Evolutionary conservation across 1,140 invertebrate species (phyloP).

Genomic region (Asbolus verrucosus): DNA sequence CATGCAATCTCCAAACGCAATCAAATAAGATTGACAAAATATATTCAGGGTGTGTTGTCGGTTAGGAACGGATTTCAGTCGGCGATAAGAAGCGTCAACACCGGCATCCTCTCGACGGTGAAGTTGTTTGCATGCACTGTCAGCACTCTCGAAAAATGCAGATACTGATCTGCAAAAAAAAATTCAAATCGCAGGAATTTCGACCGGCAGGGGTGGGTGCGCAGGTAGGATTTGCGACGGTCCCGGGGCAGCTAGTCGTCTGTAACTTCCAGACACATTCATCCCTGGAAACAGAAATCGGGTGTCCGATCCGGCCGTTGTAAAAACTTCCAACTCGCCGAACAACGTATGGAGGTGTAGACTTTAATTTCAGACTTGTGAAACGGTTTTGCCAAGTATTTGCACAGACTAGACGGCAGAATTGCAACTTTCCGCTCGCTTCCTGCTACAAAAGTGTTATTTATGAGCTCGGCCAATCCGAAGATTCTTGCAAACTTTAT

Average conservation of each 20-base stretch:
- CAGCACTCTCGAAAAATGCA: slow-evolving; percentile 16
- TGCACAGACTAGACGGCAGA: background rate
- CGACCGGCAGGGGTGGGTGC: no score
- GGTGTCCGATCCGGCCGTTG: slow-evolving; percentile 33
- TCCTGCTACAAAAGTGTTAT: background rate
- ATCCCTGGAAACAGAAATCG: slow-evolving; percentile 12
- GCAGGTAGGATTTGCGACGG: no score
- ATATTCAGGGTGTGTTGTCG: slow-evolving; percentile 4
- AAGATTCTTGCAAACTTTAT: background rate
- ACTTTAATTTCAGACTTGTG: slow-evolving; percentile 43
- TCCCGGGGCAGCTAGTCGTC: background rate
- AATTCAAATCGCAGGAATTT: no score
- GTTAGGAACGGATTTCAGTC: slow-evolving; percentile 12
- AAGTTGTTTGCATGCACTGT: slow-evolving; percentile 40
- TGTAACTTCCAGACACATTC: slow-evolving; percentile 44
- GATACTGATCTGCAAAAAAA: slow-evolving; percentile 6
- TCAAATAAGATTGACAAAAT: slow-evolving; percentile 16
- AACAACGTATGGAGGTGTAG: slow-evolving; percentile 47
- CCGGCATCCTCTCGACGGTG: slow-evolving; percentile 15
- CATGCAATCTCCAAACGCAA: slow-evolving; percentile 1
- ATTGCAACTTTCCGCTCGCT: background rate
- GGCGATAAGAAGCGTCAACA: slow-evolving; percentile 23
- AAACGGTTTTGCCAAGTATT: slow-evolving; percentile 28
- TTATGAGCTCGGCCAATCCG: background rate
- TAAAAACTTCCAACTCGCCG: slow-evolving; percentile 48